Evolutionary conservation across 2,113 vertebrate genomes (phyloP).

Genomic region (Chaetops frenatus): DNA sequence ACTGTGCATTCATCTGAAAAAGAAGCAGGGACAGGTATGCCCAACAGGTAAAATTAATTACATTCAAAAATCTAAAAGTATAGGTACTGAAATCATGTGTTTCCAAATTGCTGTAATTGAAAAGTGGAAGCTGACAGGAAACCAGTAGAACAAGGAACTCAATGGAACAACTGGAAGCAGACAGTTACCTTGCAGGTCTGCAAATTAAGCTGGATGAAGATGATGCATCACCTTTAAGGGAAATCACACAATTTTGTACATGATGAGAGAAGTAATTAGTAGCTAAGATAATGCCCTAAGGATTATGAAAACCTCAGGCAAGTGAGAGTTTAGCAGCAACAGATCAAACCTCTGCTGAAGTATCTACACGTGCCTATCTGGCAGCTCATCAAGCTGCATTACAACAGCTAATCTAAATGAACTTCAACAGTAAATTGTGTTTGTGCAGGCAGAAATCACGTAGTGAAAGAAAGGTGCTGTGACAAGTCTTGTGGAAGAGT

Average conservation of each 20-base stretch:
- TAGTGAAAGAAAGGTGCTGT: background rate
- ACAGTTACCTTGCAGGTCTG: conserved; percentile 43
- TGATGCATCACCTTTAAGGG: conserved; percentile 35
- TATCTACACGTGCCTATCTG: background rate
- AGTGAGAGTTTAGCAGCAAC: conserved; percentile 38
- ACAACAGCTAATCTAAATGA: conserved; percentile 4
- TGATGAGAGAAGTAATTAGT: conserved; percentile 52
- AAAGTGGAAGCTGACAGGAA: conserved; percentile 38
- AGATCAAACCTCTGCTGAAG: conserved; percentile 21
- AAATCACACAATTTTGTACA: conserved; percentile 55
- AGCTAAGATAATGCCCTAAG: conserved; percentile 6
- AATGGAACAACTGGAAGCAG: background rate
- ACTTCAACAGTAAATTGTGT: conserved; percentile 18
- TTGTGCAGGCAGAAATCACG: background rate
- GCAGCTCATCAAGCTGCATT: conserved; percentile 36
- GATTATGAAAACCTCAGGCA: conserved; percentile 45
- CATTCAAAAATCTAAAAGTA: conserved; percentile 31
- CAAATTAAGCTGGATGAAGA: conserved; percentile 7
- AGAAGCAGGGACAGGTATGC: background rate
- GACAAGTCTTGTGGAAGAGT: background rate
- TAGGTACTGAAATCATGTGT: background rate
- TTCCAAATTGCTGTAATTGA: conserved; percentile 6
- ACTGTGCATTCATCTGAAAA: background rate
- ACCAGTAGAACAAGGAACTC: conserved; percentile 29
- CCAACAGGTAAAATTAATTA: background rate